phyloP scores from a whole-genome alignment of 1,140 invertebrate species.

The Ceratitis capitata region DNA sequence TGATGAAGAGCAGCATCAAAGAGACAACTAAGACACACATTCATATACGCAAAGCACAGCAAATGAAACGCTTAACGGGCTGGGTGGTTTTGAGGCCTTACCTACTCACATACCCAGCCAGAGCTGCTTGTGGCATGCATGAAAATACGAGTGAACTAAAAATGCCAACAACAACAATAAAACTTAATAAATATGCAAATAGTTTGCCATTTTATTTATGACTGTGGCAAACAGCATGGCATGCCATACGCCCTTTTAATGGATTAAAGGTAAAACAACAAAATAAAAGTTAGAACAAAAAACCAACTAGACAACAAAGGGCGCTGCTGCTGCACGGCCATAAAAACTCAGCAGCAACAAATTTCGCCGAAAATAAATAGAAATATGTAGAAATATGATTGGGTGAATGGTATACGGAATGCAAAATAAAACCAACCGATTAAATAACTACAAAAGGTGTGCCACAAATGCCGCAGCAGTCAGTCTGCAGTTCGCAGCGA shows the following conservation, averaged over 20 bases:
- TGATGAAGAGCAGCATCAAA: background rate
- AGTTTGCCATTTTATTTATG: constrained; percentile 7
- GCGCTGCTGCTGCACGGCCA: background rate
- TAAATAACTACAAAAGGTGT: constrained; percentile 33
- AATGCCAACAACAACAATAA: too few relatives aligned
- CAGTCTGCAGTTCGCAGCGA: too few relatives aligned
- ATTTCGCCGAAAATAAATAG: background rate
- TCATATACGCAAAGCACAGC: background rate
- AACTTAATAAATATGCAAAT: too few relatives aligned
- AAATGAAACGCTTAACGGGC: background rate
- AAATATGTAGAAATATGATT: background rate
- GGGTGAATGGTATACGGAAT: constrained; percentile 3
- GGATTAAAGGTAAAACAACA: background rate
- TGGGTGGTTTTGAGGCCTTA: too few relatives aligned
- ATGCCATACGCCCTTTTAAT: constrained; percentile 29
- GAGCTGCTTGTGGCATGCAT: too few relatives aligned
- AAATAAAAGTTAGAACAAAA: too few relatives aligned
- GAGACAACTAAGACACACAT: too few relatives aligned
- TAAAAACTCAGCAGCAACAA: background rate
- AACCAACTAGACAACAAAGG: background rate
- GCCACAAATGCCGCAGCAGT: too few relatives aligned
- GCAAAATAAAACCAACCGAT: constrained; percentile 30
- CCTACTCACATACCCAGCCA: too few relatives aligned
- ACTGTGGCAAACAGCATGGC: background rate
- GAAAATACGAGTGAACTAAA: too few relatives aligned